Percentiles rank a stretch among this genome's conserved stretches.
These are phyloP conservation scores for Spinus pinus DNA, from an alignment of 2,797 vertebrate genomes.

Conservation along the genomic window DNA sequence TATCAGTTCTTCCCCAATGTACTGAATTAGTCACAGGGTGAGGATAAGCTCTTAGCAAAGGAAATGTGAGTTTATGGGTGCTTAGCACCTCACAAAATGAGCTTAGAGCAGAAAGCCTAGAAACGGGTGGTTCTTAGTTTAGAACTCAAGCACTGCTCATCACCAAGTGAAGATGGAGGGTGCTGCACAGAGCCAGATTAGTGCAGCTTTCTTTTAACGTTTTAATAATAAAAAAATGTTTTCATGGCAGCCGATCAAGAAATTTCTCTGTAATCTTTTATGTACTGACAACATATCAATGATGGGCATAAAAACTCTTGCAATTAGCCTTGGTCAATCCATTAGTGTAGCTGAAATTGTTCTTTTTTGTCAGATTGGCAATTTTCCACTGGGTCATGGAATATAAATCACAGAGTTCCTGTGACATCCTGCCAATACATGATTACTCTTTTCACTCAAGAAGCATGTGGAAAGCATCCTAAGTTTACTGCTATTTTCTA, in stretches of 20 bases:
- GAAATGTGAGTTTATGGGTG: not conserved
- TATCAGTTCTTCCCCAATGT: not conserved
- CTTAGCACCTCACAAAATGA: not conserved
- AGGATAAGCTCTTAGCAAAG: not conserved
- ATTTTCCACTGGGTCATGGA: slow-evolving; percentile 43
- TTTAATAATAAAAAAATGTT: slow-evolving; percentile 8
- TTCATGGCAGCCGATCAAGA: slow-evolving; percentile 53
- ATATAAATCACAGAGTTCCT: slow-evolving; percentile 31
- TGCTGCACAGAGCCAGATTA: not conserved
- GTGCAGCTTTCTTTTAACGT: not conserved
- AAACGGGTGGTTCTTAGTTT: not conserved
- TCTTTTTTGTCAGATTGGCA: slow-evolving; percentile 64
- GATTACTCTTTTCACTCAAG: not conserved
- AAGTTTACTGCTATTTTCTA: not conserved
- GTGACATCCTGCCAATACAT: not conserved
- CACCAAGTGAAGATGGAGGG: not conserved
- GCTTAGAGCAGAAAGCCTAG: not conserved
- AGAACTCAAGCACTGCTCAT: not conserved
- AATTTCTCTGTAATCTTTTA: slow-evolving; percentile 56
- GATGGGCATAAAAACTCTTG: slow-evolving; percentile 42
- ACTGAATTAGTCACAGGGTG: not conserved
- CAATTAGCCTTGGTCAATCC: slow-evolving; percentile 50
- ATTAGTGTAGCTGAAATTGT: slow-evolving; percentile 55
- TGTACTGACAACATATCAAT: slow-evolving; percentile 47
- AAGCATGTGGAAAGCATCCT: not conserved